Conservation (phyloP, 2,797 vertebrate genomes). For the Hippoglossus hippoglossus region DNA sequence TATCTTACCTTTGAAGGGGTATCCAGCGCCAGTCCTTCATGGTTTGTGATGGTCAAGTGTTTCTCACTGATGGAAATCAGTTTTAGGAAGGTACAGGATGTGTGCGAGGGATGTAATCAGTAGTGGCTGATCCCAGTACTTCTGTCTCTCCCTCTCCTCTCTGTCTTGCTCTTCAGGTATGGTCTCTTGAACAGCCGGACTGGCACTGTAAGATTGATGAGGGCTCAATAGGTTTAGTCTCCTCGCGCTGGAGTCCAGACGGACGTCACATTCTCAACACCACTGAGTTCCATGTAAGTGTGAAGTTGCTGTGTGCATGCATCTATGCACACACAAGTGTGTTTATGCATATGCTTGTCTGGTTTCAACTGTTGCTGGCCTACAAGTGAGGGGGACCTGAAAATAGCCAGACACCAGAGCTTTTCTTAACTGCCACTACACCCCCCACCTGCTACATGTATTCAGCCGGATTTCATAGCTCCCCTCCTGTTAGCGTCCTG, state of each 20-base stretch:
- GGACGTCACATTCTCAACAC: constrained; percentile 99
- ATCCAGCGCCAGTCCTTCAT: constrained; percentile 89
- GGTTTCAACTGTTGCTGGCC: constrained; percentile 87
- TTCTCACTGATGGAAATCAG: constrained; percentile 37
- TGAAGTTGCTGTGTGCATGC: constrained; percentile 67
- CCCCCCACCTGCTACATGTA: constrained; percentile 75
- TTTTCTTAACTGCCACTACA: constrained; percentile 68
- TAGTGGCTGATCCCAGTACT: constrained; percentile 27
- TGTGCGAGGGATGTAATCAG: constrained; percentile 26
- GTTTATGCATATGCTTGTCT: constrained; percentile 69
- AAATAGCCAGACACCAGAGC: constrained; percentile 84
- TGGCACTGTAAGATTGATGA: constrained; percentile 99
- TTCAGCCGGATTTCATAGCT: constrained; percentile 78
- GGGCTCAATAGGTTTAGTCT: constrained; percentile 95
- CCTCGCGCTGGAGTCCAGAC: constrained; percentile 97
- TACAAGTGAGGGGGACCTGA: constrained; percentile 80
- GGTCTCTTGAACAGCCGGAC: constrained; percentile 96
- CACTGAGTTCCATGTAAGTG: constrained; percentile 97
- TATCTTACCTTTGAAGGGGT: constrained; percentile 86
- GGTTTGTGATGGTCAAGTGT: constrained; percentile 32
- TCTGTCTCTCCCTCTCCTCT: constrained; percentile 18
- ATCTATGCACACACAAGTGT: constrained; percentile 62
- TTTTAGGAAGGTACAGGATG: constrained; percentile 4
- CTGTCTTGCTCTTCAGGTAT: constrained; percentile 86
- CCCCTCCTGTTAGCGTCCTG: constrained; percentile 76